Percentiles rank a stretch among this genome's conserved stretches.
phyloP scores from a whole-genome alignment of 1,140 invertebrate genomes.

The Anastrepha ludens region DNA sequence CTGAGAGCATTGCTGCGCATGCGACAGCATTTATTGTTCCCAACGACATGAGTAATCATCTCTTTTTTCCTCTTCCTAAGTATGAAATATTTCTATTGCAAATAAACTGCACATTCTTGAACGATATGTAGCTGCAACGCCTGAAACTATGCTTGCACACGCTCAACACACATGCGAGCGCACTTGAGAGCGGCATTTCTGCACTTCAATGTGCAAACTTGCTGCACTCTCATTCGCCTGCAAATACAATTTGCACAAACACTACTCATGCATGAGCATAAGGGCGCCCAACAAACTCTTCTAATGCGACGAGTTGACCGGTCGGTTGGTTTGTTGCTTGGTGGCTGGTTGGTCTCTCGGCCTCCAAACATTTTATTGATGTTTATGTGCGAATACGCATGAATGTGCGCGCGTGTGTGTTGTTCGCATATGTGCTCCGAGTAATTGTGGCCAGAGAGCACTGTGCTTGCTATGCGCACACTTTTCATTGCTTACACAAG shows the following conservation, averaged over 20 bases:
- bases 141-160: constrained; percentile 10
- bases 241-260: background rate
- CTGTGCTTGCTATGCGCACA: background rate
- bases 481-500: background rate
- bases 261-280: background rate
- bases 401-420: background rate
- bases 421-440: background rate
- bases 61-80: no score
- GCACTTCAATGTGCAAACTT: background rate
- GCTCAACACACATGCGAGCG: background rate
- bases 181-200: background rate
- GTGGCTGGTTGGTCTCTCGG: background rate
- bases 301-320: background rate
- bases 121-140: background rate
- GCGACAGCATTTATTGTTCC: background rate
- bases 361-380: background rate
- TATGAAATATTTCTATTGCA: background rate
- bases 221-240: background rate
- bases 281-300: background rate
- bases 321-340: background rate
- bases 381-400: background rate
- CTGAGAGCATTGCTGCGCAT: background rate
- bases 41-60: background rate
- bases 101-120: background rate
- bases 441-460: background rate